Conservation (phyloP, 2,797 vertebrate genomes). For the Labeo calbasu region DNA sequence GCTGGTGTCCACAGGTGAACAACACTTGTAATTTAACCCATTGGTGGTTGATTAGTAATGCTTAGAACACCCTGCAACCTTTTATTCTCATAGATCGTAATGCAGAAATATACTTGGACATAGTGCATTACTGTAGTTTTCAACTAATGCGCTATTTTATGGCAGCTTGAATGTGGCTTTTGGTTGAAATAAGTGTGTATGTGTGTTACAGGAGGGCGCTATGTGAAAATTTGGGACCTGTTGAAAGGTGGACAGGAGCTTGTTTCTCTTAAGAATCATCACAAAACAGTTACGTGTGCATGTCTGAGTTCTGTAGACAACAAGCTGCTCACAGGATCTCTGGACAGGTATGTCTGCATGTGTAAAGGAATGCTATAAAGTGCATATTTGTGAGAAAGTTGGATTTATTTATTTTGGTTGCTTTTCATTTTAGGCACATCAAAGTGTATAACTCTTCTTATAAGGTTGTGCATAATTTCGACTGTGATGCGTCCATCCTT, state of each 20-base stretch:
- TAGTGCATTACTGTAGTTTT: not conserved
- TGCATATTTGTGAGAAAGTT: not conserved
- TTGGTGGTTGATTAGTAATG: not conserved
- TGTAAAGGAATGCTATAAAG: not conserved
- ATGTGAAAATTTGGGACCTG: constrained; percentile 96
- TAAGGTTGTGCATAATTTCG: constrained; percentile 95
- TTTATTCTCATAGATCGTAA: not conserved
- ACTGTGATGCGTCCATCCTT: constrained; percentile 78
- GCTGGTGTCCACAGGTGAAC: constrained; percentile 91
- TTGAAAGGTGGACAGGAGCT: constrained; percentile 92
- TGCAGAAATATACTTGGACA: not conserved
- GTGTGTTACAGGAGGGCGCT: constrained; percentile 84
- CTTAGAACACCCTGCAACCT: not conserved
- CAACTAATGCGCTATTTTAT: not conserved
- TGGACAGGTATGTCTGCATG: constrained; percentile 86
- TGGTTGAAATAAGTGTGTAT: not conserved
- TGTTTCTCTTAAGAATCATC: constrained; percentile 94
- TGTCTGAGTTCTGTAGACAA: constrained; percentile 90
- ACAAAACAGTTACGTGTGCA: constrained; percentile 94
- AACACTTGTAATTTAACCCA: not conserved
- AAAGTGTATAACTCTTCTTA: constrained; percentile 96
- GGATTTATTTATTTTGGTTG: not conserved
- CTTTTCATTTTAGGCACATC: constrained; percentile 84
- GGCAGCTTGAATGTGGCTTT: not conserved
- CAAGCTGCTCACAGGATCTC: constrained; percentile 89